These are phyloP conservation scores for Hylia prasina DNA, from an alignment of 2,113 vertebrate genomes.

Conservation along the genomic window DNA sequence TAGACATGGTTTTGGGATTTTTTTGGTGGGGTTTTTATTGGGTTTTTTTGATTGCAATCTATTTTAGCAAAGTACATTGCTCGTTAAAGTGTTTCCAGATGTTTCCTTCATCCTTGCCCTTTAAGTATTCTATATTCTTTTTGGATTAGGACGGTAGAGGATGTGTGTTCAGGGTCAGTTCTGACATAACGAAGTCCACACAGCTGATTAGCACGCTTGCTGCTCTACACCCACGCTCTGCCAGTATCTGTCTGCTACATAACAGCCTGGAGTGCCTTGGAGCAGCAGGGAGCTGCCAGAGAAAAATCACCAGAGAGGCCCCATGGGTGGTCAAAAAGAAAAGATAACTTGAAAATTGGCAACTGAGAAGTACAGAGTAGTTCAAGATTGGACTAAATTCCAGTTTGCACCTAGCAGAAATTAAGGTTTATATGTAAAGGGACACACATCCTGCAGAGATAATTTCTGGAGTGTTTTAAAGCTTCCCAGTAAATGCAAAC, in stretches of 20 bases:
- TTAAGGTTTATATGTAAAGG: background rate
- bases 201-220: background rate
- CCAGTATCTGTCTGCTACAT: background rate
- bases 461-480: background rate
- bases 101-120: background rate
- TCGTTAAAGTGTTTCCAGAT: background rate
- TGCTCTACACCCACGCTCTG: background rate
- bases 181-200: background rate
- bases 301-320: background rate
- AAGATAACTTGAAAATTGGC: constrained; percentile 12
- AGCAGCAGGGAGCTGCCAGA: background rate
- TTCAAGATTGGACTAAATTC: background rate
- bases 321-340: background rate
- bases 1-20: fast-evolving
- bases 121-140: background rate
- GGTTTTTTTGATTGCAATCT: background rate
- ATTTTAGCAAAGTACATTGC: background rate
- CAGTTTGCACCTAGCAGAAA: background rate
- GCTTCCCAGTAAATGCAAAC: background rate
- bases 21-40: background rate
- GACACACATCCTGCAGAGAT: background rate
- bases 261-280: background rate
- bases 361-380: background rate
- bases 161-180: background rate
- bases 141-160: background rate